phyloP scores from a whole-genome alignment of 2,797 vertebrate species.

The Zenarchopterus dispar region DNA sequence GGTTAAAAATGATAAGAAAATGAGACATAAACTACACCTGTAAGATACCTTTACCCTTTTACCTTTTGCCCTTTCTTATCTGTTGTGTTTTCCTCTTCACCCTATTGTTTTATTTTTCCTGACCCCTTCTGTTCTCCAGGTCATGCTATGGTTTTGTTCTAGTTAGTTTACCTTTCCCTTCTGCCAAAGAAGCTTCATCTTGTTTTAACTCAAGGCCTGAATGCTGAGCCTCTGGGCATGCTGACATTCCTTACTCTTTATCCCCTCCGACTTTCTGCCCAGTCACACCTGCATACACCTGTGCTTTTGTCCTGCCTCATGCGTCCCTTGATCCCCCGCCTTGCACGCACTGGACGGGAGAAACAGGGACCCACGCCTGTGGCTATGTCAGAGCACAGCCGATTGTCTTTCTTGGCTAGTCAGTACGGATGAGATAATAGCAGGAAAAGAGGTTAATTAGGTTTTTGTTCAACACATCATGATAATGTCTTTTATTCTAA shows the following conservation, averaged over 20 bases:
- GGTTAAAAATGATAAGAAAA: slow-evolving; percentile 26
- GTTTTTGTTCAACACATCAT: slow-evolving; percentile 50
- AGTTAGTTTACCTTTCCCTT: slow-evolving; percentile 55
- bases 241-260: slow-evolving; percentile 57
- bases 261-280: slow-evolving; percentile 26
- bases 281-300: slow-evolving; percentile 83
- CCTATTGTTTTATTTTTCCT: slow-evolving; percentile 51
- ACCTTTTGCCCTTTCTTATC: slow-evolving; percentile 64
- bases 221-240: slow-evolving; percentile 53
- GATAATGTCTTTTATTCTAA: slow-evolving; percentile 33
- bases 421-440: slow-evolving; percentile 62
- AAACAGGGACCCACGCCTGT: slow-evolving; percentile 47
- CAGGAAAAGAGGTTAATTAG: slow-evolving; percentile 59
- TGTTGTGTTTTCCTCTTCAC: slow-evolving; percentile 54
- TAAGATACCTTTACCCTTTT: slow-evolving; percentile 66
- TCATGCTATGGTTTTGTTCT: slow-evolving; percentile 67
- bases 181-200: slow-evolving; percentile 60
- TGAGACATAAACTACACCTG: slow-evolving; percentile 18
- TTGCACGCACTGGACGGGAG: slow-evolving; percentile 35
- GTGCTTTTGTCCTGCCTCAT: slow-evolving; percentile 76
- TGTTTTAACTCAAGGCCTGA: slow-evolving; percentile 61
- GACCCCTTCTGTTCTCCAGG: slow-evolving; percentile 65
- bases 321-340: slow-evolving; percentile 16
- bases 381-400: slow-evolving; percentile 57
- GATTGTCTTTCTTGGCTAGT: slow-evolving; percentile 62